Conservation (phyloP, 2,888 invertebrate genomes). For the Monopis laevigella region DNA sequence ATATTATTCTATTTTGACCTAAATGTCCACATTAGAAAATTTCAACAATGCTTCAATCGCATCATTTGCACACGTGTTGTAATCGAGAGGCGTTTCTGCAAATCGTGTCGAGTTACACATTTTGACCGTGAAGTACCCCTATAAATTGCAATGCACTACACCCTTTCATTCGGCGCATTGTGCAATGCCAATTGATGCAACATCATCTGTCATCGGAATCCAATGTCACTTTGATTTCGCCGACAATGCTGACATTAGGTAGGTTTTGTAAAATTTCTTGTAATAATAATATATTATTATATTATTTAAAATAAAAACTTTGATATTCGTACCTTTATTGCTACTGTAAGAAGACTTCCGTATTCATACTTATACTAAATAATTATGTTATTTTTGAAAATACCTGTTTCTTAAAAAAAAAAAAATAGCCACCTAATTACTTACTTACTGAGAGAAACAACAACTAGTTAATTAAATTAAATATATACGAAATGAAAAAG, state of each 20-base stretch:
- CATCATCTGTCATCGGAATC: conserved; percentile 49
- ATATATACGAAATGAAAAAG: conserved; percentile 6
- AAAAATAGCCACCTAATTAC: conserved; percentile 3
- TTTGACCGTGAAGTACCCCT: conserved; percentile 55
- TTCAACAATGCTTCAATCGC: conserved; percentile 19
- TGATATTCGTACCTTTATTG: too few species aligned
- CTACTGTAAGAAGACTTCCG: too few species aligned
- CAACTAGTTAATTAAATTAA: conserved; percentile 6
- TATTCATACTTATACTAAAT: too few species aligned
- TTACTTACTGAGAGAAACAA: conserved; percentile 7
- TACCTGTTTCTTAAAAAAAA: conserved; percentile 4
- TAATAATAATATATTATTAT: too few species aligned
- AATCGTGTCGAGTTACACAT: conserved; percentile 46
- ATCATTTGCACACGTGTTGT: conserved; percentile 43
- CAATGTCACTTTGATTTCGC: conserved; percentile 43
- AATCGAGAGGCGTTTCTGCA: conserved; percentile 35
- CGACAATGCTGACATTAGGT: too few species aligned
- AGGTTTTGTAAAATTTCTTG: too few species aligned
- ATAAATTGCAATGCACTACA: conserved; percentile 60
- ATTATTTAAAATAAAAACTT: too few species aligned
- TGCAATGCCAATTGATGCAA: conserved; percentile 38
- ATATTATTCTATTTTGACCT: neutral
- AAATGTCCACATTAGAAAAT: neutral
- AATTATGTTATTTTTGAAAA: too few species aligned
- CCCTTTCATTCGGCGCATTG: conserved; percentile 54